Conservation (phyloP, 2,888 invertebrate genomes). For the Mimas tiliae region DNA sequence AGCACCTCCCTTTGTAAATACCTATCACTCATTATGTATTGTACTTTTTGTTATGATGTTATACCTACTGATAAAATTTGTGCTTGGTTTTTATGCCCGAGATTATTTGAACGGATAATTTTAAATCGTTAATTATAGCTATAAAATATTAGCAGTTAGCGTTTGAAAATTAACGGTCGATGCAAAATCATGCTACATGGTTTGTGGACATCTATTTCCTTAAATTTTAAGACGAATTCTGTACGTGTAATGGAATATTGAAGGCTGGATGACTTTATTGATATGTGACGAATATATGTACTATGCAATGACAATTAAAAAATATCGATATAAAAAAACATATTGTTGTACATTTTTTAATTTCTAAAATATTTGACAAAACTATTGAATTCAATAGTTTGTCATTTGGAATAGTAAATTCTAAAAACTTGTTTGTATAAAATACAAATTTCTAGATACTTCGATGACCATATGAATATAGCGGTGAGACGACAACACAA, state of each 20-base stretch:
- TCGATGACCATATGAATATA: background rate
- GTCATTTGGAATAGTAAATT: background rate
- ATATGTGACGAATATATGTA: no score
- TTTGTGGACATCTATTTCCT: no score
- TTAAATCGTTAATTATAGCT: no score
- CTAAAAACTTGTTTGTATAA: background rate
- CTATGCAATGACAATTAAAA: no score
- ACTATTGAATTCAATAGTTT: background rate
- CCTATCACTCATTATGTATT: background rate
- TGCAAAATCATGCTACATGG: background rate
- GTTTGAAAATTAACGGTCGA: background rate
- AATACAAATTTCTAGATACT: background rate
- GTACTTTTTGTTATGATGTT: background rate
- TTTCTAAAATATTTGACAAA: background rate
- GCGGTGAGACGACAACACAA: conserved; percentile 1
- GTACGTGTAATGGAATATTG: no score
- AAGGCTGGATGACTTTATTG: no score
- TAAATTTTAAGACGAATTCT: no score
- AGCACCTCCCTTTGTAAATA: conserved; percentile 6
- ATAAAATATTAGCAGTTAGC: background rate
- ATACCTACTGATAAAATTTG: background rate
- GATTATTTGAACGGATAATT: no score
- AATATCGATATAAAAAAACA: no score
- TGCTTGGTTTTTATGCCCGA: no score
- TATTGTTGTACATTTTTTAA: no score